phyloP scores from a whole-genome alignment of 2,113 vertebrate species.

The Serilophus lunatus region DNA sequence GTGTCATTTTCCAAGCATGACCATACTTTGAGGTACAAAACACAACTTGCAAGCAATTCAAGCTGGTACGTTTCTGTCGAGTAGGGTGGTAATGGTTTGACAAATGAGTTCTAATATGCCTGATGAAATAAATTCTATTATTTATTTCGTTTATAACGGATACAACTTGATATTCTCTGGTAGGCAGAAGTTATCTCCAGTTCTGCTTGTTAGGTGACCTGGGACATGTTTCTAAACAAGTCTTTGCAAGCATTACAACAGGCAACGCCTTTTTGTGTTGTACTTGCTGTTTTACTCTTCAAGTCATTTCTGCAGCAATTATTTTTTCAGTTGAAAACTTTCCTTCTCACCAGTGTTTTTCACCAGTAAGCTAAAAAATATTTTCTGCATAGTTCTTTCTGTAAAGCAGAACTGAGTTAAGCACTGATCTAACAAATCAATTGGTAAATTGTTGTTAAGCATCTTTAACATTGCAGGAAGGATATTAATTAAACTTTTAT shows the following conservation, averaged over 20 bases:
- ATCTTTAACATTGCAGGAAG: neutral
- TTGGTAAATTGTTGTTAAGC: neutral
- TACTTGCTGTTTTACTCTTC: neutral
- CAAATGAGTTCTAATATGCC: neutral
- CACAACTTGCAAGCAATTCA: neutral
- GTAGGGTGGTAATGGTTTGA: neutral
- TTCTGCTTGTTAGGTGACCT: neutral
- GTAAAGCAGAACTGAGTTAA: neutral
- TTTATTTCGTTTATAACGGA: neutral
- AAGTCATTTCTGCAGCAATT: neutral
- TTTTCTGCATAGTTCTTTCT: neutral
- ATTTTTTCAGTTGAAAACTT: neutral
- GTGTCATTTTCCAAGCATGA: neutral
- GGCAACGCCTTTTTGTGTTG: neutral
- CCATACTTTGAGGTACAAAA: neutral
- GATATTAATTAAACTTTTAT: neutral
- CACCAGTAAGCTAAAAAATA: neutral
- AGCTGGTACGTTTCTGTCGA: fast-evolving
- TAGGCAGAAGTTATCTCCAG: neutral
- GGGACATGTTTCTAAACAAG: neutral
- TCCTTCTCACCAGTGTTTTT: neutral
- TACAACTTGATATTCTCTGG: neutral
- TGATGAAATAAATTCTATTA: neutral
- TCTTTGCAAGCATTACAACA: neutral
- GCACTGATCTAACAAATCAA: neutral